These are phyloP conservation scores for Punctoribates punctum DNA, from an alignment of 2,888 invertebrate species.

Conservation along the genomic window DNA sequence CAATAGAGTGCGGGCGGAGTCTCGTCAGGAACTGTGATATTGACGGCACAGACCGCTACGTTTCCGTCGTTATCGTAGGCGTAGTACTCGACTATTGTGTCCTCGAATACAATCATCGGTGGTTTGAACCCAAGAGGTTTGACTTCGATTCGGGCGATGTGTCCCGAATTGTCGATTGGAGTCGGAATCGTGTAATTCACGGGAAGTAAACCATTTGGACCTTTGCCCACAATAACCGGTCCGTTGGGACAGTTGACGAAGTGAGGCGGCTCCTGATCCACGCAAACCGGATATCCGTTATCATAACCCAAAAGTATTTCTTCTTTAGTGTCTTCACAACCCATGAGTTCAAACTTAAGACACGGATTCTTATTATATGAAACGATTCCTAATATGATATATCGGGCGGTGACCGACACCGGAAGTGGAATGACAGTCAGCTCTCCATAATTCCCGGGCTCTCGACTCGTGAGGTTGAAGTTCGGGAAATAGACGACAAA, in stretches of 20 bases:
- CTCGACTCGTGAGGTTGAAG: conserved; percentile 83
- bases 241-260: conserved; percentile 95
- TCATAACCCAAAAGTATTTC: conserved; percentile 81
- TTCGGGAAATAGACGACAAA: conserved; percentile 96
- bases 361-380: conserved; percentile 96
- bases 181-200: conserved; percentile 90
- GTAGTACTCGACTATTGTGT: conserved; percentile 87
- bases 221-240: conserved; percentile 81
- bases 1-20: conserved; percentile 85
- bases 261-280: conserved; percentile 91
- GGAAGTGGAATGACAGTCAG: conserved; percentile 91
- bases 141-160: conserved; percentile 85
- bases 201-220: conserved; percentile 74
- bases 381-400: conserved; percentile 89
- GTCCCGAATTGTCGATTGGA: conserved; percentile 91
- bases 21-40: conserved; percentile 88
- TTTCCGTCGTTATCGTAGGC: conserved; percentile 97
- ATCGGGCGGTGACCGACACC: conserved; percentile 86
- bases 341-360: conserved; percentile 91
- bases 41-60: conserved; percentile 93
- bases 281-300: conserved; percentile 87
- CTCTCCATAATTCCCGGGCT: conserved; percentile 91
- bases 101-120: conserved; percentile 80
- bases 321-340: conserved; percentile 78
- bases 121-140: conserved; percentile 87